Base-by-base conservation (phyloP, 2,888 invertebrate species). In the Nowickia ferox region DNA sequence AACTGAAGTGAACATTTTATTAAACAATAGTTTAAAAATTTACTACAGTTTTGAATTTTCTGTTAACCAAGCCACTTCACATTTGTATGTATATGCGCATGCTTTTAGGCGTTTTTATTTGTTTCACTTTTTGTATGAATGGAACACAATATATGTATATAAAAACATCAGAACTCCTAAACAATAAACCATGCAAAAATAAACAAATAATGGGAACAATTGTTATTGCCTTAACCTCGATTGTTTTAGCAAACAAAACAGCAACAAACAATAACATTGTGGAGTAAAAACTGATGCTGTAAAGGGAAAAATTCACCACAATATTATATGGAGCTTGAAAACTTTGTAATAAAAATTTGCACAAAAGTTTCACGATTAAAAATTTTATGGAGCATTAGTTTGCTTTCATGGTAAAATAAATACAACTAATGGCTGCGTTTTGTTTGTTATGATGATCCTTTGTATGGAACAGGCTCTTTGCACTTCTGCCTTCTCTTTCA, bases 171-270 rank as follows among this genome's bases (percentile, higher is more conserved):
- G 15, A 72, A 13, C 53, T 78, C 19, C 30, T 42, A 78, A 51
- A 66, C 57, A 80, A 61, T 68, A 81, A 68, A 22, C 46, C 1
- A 19, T 68, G 57, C 68, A 65, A 65, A 75, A 72, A 59, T 75
- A 9, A 68, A 72, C 17, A 51, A 42, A 68, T 6, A 55, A 74
- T 55, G 65, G 22, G 55, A 83, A 86, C 86, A 83, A 86, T 86
- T 71, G 75, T 57, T 83, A 46, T 86, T 83, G 83, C 83, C 83
- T 83, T 86, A 86, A 86, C 86, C 86, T 80, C 86, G 76, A 86
- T 86, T 83, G 71, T 76, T 77, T 6, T 55, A 63, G 17, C 51
- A 53, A 79, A 66, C 57, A 68, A 63, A 55, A 76, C 44, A 68
- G n/a, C 55, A 82, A 48, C 61, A 71, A 77, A 77, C 63, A 76